Evolutionary conservation across 2,113 vertebrate species (phyloP), one percentile per base, ranked within the genome.

Genomic region (Phycodurus eques): DNA sequence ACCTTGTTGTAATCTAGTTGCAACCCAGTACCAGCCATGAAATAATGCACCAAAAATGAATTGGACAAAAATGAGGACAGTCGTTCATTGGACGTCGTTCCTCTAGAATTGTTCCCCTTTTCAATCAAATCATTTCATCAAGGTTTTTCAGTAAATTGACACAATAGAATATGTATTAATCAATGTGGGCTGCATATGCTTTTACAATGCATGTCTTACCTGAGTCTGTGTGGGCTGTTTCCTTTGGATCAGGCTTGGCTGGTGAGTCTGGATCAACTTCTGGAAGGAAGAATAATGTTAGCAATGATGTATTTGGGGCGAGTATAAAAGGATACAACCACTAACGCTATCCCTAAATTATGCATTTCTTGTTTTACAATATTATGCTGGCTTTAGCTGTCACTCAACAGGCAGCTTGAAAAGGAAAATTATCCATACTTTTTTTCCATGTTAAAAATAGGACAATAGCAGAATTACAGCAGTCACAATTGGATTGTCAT

Each of bases 161-260:
- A 42, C 13, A 22, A 43, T 2, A 42, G 42, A 22, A 64, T 44
- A n/a, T 39, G n/a, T 14, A 22, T 35, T 6, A 15, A 19, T 35
- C 31, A 33, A 35, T 8, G 17, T 33, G 59, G 33, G 6, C 15
- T 19, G 17, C 49, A 53, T 53, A 61, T 61, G 17, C 54, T 47
- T 31, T 47, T 46, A 47, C 54, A 27, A 7, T 19, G 61, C 27
- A 54, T 43, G 2, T 56, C 68, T 68, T 87, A 97, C 95, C 95
- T 70, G 87, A 85, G 53, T 84, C 71, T 0, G 87, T 82, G 54
- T 85, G 84, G 68, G 85, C 76, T 62, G 84, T 88, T 72, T 87
- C 89, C 67, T 82, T 78, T 70, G 73, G 47, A 71, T 90, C 87
- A 20, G 84, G 88, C 62, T 74, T 63, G 70, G 73, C 27, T 85